Percentiles rank a stretch among this genome's conserved stretches.
phyloP scores from a whole-genome alignment of 2,888 invertebrate genomes.

The Brachycybe producta region DNA sequence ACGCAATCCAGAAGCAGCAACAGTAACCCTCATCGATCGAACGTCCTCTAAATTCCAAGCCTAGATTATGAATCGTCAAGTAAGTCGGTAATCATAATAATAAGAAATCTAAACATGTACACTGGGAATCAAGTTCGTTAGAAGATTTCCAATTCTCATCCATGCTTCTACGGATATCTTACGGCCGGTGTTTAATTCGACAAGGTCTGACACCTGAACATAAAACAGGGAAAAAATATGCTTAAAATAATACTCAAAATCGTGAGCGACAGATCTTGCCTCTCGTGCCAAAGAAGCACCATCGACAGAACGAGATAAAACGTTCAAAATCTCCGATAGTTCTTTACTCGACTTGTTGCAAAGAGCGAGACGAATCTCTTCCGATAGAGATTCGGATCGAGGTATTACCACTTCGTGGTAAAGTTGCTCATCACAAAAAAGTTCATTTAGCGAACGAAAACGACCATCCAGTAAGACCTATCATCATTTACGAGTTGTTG shows the following conservation, averaged over 20 bases:
- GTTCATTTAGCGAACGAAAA: not conserved
- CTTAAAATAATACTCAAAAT: no score
- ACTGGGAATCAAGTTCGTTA: not conserved
- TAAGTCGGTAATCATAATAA: no score
- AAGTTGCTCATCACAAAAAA: not conserved
- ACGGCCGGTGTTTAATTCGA: not conserved
- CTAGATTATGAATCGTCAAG: no score
- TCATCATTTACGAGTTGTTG: no score
- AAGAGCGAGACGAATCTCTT: not conserved
- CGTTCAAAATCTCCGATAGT: not conserved
- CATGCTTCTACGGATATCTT: conserved; percentile 1
- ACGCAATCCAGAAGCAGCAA: no score
- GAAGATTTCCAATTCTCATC: not conserved
- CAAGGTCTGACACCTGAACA: not conserved
- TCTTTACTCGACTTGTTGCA: not conserved
- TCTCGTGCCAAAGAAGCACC: no score
- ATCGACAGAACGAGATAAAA: not conserved
- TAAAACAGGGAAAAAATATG: not conserved
- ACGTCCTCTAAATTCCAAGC: no score
- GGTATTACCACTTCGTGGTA: not conserved
- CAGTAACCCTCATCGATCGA: no score
- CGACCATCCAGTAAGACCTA: no score
- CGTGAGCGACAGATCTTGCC: no score
- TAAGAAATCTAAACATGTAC: no score
- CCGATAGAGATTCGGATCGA: not conserved